Evolutionary conservation across 2,888 invertebrate species (phyloP).

Genomic region (Aspidapion aeneum): DNA sequence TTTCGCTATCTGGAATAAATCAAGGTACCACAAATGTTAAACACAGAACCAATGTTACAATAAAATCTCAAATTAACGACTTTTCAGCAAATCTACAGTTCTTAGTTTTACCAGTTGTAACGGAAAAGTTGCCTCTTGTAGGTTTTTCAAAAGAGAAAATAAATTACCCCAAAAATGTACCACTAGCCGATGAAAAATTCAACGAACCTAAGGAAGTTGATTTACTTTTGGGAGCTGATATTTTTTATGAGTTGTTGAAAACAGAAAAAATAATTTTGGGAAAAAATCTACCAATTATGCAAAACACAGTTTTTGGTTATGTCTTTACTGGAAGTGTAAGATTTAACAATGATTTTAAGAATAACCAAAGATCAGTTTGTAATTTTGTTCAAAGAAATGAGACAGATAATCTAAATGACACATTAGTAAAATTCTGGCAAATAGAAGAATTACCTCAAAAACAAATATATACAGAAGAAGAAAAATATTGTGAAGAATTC

Average conservation of each 20-base stretch:
- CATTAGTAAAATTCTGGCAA: constrained; percentile 15
- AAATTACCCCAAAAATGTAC: constrained; percentile 8
- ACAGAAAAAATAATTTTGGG: constrained; percentile 8
- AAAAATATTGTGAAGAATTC: not conserved
- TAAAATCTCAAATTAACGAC: constrained; percentile 4
- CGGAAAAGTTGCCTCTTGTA: constrained; percentile 6
- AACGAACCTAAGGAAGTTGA: constrained; percentile 12
- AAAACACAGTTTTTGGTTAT: too few species aligned
- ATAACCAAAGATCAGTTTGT: too few species aligned
- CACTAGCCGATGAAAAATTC: constrained; percentile 18
- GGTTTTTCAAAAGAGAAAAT: constrained; percentile 9
- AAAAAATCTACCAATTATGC: constrained; percentile 12
- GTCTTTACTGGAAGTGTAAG: too few species aligned
- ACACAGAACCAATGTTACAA: constrained; percentile 1
- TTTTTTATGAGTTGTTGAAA: constrained; percentile 17
- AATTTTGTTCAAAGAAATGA: too few species aligned
- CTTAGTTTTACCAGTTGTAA: constrained; percentile 14
- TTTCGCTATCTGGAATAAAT: constrained; percentile 7
- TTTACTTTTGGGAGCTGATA: constrained; percentile 13
- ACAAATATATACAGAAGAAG: not conserved
- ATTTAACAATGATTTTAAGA: not conserved
- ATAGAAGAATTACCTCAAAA: constrained; percentile 8
- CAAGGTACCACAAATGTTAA: constrained; percentile 5
- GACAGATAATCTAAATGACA: constrained; percentile 1
- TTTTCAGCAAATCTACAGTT: constrained; percentile 5